phyloP scores from a whole-genome alignment of 2,113 vertebrate species.

The Tonatia bakeri region DNA sequence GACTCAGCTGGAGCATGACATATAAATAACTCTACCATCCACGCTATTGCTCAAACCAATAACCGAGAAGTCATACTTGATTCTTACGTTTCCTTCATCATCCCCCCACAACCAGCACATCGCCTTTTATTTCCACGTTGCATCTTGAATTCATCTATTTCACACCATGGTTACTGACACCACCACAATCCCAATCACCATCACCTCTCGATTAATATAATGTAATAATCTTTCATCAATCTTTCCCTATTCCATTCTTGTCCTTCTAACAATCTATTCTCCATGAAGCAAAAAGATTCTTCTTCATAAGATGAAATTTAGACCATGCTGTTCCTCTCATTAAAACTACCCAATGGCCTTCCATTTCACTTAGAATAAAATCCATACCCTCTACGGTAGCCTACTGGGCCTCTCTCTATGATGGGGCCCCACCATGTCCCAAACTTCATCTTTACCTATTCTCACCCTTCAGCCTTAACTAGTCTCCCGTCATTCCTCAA shows the following conservation, averaged over 20 bases:
- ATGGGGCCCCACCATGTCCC: not conserved
- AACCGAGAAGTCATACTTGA: not conserved
- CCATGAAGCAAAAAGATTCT: not conserved
- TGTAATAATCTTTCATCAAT: not conserved
- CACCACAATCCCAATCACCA: not conserved
- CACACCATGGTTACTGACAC: not conserved
- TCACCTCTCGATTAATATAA: not conserved
- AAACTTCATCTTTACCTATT: not conserved
- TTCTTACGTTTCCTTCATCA: not conserved
- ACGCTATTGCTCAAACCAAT: not conserved
- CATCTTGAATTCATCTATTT: not conserved
- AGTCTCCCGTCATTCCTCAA: not conserved
- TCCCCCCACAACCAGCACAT: not conserved
- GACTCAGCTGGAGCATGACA: not conserved
- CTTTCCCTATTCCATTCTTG: not conserved
- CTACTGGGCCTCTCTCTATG: not conserved
- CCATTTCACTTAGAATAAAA: slow-evolving; percentile 4
- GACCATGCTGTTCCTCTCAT: not conserved
- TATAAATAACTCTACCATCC: not conserved
- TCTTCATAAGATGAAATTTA: not conserved
- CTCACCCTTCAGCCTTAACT: not conserved
- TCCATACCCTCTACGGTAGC: not conserved
- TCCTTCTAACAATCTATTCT: not conserved
- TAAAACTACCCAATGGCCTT: not conserved
- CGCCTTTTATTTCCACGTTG: not conserved